Conservation (phyloP, 1,140 invertebrate species). For the Laupala kohalensis region DNA sequence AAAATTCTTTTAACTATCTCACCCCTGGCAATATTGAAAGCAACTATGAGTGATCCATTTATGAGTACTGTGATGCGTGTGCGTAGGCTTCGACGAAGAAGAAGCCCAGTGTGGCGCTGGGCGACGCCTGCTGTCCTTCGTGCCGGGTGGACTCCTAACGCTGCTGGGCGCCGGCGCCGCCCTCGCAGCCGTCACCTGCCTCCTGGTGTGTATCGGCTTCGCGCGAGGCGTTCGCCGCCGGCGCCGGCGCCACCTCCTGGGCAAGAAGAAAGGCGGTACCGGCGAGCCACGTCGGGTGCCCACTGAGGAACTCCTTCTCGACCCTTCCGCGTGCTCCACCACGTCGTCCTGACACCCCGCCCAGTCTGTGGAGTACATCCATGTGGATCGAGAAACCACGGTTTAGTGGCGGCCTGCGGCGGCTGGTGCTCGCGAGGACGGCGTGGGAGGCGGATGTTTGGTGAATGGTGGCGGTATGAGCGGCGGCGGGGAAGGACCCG, state of each 20-base stretch:
- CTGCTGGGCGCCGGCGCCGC: conserved; percentile 39
- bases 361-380: conserved; percentile 77
- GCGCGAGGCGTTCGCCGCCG: conserved; percentile 23
- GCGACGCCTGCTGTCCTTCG: conserved; percentile 30
- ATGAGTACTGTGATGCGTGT: neutral
- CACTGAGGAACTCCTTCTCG: conserved; percentile 42
- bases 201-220: conserved; percentile 35
- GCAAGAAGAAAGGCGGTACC: conserved; percentile 35
- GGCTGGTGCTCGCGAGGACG: neutral
- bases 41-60: neutral
- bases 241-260: conserved; percentile 29
- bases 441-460: too few species aligned
- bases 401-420: conserved; percentile 35
- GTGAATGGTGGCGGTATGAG: too few species aligned
- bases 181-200: conserved; percentile 37
- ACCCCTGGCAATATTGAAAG: too few species aligned
- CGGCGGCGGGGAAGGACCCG: too few species aligned
- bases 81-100: conserved; percentile 57
- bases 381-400: conserved; percentile 76
- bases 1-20: too few species aligned
- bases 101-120: conserved; percentile 52
- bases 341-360: conserved; percentile 65
- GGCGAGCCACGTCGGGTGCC: conserved; percentile 25
- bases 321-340: conserved; percentile 29
- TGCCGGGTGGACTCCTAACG: conserved; percentile 34